phyloP scores from a whole-genome alignment of 2,888 invertebrate species.

The Fissipunctia ypsillon region DNA sequence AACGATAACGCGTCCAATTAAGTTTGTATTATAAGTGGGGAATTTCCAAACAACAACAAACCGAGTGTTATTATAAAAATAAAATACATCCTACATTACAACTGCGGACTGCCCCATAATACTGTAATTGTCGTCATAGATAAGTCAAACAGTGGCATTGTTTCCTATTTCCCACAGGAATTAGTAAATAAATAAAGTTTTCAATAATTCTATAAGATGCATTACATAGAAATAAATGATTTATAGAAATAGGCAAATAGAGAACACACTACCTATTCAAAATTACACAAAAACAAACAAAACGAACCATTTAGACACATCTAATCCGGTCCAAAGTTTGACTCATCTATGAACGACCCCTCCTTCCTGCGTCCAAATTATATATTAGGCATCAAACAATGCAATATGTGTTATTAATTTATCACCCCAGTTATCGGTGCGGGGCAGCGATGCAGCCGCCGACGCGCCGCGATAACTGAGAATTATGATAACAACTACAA shows the following conservation, averaged over 20 bases:
- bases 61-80: slow-evolving; percentile 7
- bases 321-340: slow-evolving; percentile 8
- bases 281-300: neutral
- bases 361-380: slow-evolving; percentile 28
- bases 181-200: neutral
- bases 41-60: slow-evolving; percentile 24
- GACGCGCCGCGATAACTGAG: slow-evolving; percentile 57
- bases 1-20: slow-evolving; percentile 31
- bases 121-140: neutral
- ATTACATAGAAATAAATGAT: neutral
- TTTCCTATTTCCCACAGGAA: neutral
- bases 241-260: neutral
- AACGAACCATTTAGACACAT: neutral
- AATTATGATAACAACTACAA: slow-evolving; percentile 61
- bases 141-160: slow-evolving; percentile 5
- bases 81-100: neutral
- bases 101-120: neutral
- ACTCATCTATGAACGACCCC: slow-evolving; percentile 18
- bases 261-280: neutral
- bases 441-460: slow-evolving; percentile 63
- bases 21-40: slow-evolving; percentile 21
- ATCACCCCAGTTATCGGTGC: slow-evolving; percentile 59
- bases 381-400: slow-evolving; percentile 45
- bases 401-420: slow-evolving; percentile 46
- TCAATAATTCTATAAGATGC: neutral